A percentile compares a stretch with the other conserved stretches of the same genome.
phyloP scores from a whole-genome alignment of 2,113 vertebrate genomes.

The Delphinapterus leucas region DNA sequence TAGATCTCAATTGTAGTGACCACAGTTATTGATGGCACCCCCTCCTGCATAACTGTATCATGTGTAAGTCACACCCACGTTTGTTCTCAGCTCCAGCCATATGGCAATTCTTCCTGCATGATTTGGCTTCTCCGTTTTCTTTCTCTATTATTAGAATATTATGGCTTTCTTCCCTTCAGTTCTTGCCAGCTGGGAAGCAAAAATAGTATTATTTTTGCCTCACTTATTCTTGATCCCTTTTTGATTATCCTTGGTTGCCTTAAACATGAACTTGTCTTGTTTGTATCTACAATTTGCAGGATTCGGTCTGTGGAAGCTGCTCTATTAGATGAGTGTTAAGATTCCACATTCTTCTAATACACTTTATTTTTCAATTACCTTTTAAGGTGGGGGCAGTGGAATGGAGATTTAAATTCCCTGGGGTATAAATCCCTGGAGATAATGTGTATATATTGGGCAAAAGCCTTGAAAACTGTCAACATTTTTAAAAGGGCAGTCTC shows the following conservation, averaged over 20 bases:
- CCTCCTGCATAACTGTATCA: background rate
- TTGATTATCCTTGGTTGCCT: background rate
- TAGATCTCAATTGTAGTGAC: background rate
- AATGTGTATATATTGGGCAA: background rate
- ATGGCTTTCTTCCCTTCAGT: background rate
- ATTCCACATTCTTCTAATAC: background rate
- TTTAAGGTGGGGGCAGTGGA: background rate
- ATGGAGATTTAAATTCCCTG: background rate
- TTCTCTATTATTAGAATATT: constrained; percentile 30
- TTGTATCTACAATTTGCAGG: background rate
- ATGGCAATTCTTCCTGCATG: constrained; percentile 7
- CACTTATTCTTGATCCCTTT: constrained; percentile 32
- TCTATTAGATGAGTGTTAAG: background rate
- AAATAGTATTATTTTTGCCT: constrained; percentile 38
- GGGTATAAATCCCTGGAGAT: background rate
- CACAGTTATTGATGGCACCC: background rate
- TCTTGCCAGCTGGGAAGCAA: constrained; percentile 49
- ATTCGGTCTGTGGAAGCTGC: background rate
- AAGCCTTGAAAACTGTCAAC: background rate
- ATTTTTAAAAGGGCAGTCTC: background rate
- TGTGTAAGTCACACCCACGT: background rate
- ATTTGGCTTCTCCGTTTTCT: constrained; percentile 16
- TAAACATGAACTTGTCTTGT: background rate
- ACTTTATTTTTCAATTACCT: background rate
- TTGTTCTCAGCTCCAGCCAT: constrained; percentile 8